Base-by-base conservation (phyloP, 2,888 invertebrate species). In the Drosophila emarginata region DNA sequence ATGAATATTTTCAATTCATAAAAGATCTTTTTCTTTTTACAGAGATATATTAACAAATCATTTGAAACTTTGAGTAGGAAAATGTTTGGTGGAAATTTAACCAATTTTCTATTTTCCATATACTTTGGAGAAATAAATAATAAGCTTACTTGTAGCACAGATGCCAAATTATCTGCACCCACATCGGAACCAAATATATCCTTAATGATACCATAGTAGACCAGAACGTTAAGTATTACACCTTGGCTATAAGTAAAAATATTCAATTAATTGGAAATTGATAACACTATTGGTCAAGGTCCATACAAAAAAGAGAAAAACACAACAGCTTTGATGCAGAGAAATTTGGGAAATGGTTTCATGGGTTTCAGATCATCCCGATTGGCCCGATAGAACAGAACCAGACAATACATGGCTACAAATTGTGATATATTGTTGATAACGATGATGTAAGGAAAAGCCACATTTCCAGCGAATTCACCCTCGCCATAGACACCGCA, bases 301-400 rank as follows among this genome's bases (percentile, higher is more conserved):
- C 0, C 97, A 96, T 94, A 98, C 98, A 98, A 98, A 93, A 99
- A 99, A 54, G 98, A 98, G 91, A 98, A 97, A 93, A 99, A 99
- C 23, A 99, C 98, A 62, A 99, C 98, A 78, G 98, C 97, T 93
- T 99, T 99, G 81, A 99, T 98, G 92, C 98, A 98, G 61, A 99
- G 93, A 93, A 99, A 98, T 92, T 99, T 99, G 54, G 97, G 96
- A 76, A 99, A 94, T 0, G 99, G 99, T 89, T 95, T 96, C 96
- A 99, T 97, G 4, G 98, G 98, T 80, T 94, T 94, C 54, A 99
- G 92, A 91, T 98, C 97, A 63, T 90, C 89, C 88, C 95, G 94
- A 91, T 97, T 97, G 4, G 98, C 98, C 91, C 94, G 95, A 90
- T 99, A 99, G 92, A 99, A 99, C 75, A 99, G 93, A 21, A 98